A percentile compares a stretch with the other conserved stretches of the same genome.
phyloP scores from a whole-genome alignment of 2,113 vertebrate species.

The Pleuronectes platessa region DNA sequence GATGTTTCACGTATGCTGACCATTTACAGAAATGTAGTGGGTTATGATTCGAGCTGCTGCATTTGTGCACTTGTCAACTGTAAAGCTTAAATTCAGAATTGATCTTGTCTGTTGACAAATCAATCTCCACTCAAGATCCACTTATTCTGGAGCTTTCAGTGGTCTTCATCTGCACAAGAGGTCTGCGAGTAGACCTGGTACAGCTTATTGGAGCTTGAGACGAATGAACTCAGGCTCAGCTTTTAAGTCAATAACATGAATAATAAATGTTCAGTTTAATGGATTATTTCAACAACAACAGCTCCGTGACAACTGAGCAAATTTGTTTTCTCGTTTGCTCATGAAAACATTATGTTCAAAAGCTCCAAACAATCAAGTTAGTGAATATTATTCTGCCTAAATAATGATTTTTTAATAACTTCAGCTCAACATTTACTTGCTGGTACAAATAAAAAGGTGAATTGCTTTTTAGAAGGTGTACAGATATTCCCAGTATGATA shows the following conservation, averaged over 20 bases:
- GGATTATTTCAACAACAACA: not conserved
- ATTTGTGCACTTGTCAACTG: too few relatives aligned
- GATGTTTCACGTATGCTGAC: too few relatives aligned
- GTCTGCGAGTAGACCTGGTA: not conserved
- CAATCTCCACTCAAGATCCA: not conserved
- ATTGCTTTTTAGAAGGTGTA: not conserved
- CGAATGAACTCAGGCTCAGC: not conserved
- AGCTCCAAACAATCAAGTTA: not conserved
- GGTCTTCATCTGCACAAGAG: not conserved
- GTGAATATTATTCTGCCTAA: not conserved
- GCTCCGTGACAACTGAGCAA: not conserved
- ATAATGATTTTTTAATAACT: not conserved
- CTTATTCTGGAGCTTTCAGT: not conserved
- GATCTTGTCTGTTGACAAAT: not conserved
- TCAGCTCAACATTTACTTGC: not conserved
- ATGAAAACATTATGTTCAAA: not conserved
- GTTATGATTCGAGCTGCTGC: too few relatives aligned
- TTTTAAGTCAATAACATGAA: not conserved
- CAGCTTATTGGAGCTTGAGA: not conserved
- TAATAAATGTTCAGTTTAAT: not conserved
- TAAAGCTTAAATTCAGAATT: not conserved
- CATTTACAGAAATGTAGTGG: too few relatives aligned
- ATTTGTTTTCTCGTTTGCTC: not conserved
- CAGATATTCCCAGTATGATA: not conserved
- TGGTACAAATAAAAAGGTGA: not conserved